phyloP scores from a whole-genome alignment of 2,888 invertebrate species.

The Hetaerina titia region DNA sequence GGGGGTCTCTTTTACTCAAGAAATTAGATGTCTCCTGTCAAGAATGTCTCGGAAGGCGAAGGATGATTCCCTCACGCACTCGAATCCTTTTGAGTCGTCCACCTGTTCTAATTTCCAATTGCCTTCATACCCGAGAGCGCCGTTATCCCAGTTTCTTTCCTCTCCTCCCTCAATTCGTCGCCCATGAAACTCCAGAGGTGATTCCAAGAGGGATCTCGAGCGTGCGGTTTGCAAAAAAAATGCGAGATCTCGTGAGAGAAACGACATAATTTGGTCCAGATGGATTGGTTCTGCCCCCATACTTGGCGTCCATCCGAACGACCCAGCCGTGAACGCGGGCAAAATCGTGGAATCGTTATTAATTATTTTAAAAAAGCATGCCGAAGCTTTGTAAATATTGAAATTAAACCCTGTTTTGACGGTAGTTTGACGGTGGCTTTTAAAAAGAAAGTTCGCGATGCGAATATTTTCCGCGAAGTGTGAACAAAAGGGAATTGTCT shows the following conservation, averaged over 20 bases:
- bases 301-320: neutral
- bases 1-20: neutral
- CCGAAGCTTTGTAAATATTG: too few species aligned
- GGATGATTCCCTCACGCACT: neutral
- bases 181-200: neutral
- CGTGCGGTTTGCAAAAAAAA: neutral
- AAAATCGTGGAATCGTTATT: neutral
- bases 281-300: neutral
- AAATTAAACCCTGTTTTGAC: too few species aligned
- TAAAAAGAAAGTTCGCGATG: too few species aligned
- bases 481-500: too few species aligned
- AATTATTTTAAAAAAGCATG: neutral
- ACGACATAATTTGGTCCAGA: neutral
- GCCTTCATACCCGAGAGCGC: neutral
- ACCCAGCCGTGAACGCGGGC: neutral
- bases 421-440: too few species aligned
- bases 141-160: neutral
- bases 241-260: neutral
- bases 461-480: too few species aligned
- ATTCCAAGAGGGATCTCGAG: neutral
- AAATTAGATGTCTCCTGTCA: too few species aligned
- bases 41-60: too few species aligned
- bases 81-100: neutral
- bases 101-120: slow-evolving; percentile 21
- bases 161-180: neutral